Evolutionary conservation across 2,888 invertebrate species (phyloP), one percentile per base, ranked within the genome.

Genomic region (Hypena proboscidalis): DNA sequence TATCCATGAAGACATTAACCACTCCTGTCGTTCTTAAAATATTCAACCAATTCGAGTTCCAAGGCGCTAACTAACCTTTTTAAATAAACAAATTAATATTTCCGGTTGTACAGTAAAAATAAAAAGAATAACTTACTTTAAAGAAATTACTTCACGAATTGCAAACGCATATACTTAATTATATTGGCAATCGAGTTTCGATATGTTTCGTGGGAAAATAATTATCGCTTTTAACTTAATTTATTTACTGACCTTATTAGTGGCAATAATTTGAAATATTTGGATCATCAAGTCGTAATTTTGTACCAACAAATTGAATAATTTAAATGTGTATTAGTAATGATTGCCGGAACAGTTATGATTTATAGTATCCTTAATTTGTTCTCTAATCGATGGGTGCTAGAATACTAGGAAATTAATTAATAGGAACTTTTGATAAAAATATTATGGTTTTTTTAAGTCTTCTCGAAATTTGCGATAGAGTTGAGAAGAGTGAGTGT

Each of bases 171-270:
- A n/a, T n/a, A n/a, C n/a, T n/a, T n/a, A n/a, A n/a, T n/a, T n/a
- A n/a, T n/a, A n/a, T n/a, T n/a, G n/a, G 15, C 3, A 22, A 22
- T 32, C 32, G 22, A 21, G 22, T 32, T 32, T 22, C 8, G 15
- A 15, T 8, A 4, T 2, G 14, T 8, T 23, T 25, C 44, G 33
- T 44, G 44, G 15, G 44, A 38, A 44, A 44, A 33, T 10, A 19
- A 44, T 17, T 33, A 38, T 33, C 43, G 37, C 17, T 17, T n/a
- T n/a, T n/a, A n/a, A n/a, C n/a, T n/a, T n/a, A n/a, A n/a, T n/a
- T n/a, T n/a, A n/a, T n/a, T n/a, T n/a, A n/a, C n/a, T n/a, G n/a
- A n/a, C n/a, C n/a, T n/a, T n/a, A n/a, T n/a, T n/a, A n/a, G n/a
- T n/a, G n/a, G n/a, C n/a, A n/a, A n/a, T n/a, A n/a, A n/a, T n/a